A percentile compares a stretch with the other conserved stretches of the same genome.
Conservation (phyloP, 2,797 vertebrate genomes). For the Cyprinella venusta region DNA sequence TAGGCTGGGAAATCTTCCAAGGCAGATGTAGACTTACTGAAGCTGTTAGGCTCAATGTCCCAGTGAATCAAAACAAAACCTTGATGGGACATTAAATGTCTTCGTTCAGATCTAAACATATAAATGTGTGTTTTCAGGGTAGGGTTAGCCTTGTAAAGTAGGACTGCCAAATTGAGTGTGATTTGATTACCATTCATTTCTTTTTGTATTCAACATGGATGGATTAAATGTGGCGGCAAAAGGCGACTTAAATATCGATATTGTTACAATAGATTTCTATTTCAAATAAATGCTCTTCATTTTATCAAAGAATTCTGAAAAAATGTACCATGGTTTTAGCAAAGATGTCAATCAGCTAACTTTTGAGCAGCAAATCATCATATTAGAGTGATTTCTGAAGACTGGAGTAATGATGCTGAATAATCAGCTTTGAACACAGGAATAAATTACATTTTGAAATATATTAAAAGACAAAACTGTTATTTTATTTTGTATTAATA, state of each 20-base stretch:
- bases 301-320: background rate
- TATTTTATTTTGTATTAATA: no score
- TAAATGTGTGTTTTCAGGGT: background rate
- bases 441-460: no score
- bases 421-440: no score
- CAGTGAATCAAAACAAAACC: background rate
- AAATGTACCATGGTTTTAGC: background rate
- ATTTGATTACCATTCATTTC: background rate
- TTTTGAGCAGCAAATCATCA: background rate
- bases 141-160: background rate
- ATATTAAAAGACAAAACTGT: no score
- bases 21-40: background rate
- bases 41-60: background rate
- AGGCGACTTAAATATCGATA: background rate
- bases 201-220: background rate
- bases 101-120: background rate
- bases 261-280: background rate
- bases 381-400: no score
- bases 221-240: background rate
- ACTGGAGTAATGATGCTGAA: no score
- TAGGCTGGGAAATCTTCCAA: constrained; percentile 6
- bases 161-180: background rate
- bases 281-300: background rate
- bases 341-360: background rate
- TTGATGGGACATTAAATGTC: background rate